Conservation (phyloP, 53 echinoderm and acorn worm genomes). For the Holothuria scabra region DNA sequence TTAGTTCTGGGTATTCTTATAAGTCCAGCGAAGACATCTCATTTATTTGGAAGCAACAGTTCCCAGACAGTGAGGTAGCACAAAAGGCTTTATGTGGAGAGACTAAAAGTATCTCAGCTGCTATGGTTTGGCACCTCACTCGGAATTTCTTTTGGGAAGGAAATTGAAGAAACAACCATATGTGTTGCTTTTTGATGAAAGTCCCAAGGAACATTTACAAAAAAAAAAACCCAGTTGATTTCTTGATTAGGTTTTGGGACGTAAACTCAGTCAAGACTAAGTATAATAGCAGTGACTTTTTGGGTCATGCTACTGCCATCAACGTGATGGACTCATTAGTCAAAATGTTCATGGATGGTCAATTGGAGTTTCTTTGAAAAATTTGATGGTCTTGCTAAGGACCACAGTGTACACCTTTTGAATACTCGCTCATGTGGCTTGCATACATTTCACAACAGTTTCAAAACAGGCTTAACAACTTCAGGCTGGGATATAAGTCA, state of each 20-base stretch:
- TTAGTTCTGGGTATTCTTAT: background rate
- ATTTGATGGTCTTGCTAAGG: constrained; percentile 31
- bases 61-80: constrained; percentile 57
- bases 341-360: constrained; percentile 63
- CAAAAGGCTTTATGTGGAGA: constrained; percentile 32
- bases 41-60: constrained; percentile 49
- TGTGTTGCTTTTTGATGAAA: constrained; percentile 64
- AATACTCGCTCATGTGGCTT: constrained; percentile 63
- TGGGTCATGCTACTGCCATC: constrained; percentile 62
- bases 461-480: constrained; percentile 39
- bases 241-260: constrained; percentile 3
- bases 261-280: constrained; percentile 26
- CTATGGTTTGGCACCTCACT: no score
- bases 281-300: constrained; percentile 42
- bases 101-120: background rate
- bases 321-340: constrained; percentile 39
- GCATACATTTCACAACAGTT: constrained; percentile 55
- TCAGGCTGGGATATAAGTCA: constrained; percentile 51
- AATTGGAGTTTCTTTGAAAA: constrained; percentile 51
- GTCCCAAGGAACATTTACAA: constrained; percentile 36
- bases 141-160: no score
- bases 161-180: background rate
- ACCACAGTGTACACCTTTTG: background rate
- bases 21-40: background rate
- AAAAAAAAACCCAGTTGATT: constrained; percentile 34